Percentiles rank a stretch among this genome's conserved stretches.
Evolutionary conservation across 2,888 invertebrate species (phyloP).

Genomic region (Ornithoptera alexandrae): DNA sequence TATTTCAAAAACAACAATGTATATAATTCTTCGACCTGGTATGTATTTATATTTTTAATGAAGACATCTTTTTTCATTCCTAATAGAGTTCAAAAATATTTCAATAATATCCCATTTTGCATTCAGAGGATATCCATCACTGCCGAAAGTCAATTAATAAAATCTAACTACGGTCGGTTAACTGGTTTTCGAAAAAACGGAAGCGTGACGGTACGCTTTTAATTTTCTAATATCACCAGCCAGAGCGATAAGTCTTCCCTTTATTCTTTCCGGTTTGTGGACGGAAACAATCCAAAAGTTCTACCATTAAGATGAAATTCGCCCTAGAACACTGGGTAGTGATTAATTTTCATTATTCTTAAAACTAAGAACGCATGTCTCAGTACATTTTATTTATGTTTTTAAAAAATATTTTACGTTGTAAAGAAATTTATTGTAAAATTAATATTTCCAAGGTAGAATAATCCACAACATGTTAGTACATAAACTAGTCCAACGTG

Average conservation of each 20-base stretch:
- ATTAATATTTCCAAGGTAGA: neutral
- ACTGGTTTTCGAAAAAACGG: conserved; percentile 61
- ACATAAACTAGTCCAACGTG: neutral
- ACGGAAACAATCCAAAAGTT: conserved; percentile 29
- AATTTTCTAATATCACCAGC: conserved; percentile 76
- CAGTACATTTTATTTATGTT: neutral
- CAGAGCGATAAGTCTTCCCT: conserved; percentile 62
- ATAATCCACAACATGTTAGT: neutral
- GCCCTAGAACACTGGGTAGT: conserved; percentile 10
- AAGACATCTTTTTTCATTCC: too few species aligned
- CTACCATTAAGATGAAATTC: conserved; percentile 28
- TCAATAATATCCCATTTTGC: conserved; percentile 1
- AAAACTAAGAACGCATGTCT: neutral
- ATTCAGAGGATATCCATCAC: conserved; percentile 12
- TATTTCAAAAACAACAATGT: too few species aligned
- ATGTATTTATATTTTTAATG: too few species aligned
- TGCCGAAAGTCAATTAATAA: conserved; percentile 38
- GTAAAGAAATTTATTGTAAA: neutral
- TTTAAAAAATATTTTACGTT: neutral
- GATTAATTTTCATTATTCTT: conserved; percentile 24
- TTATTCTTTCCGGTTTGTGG: conserved; percentile 27
- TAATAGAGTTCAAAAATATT: too few species aligned
- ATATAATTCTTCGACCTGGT: too few species aligned
- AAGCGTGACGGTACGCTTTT: conserved; percentile 71
- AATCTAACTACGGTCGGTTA: conserved; percentile 67